phyloP scores from a whole-genome alignment of 2,888 invertebrate genomes.

The Phasia obesa region DNA sequence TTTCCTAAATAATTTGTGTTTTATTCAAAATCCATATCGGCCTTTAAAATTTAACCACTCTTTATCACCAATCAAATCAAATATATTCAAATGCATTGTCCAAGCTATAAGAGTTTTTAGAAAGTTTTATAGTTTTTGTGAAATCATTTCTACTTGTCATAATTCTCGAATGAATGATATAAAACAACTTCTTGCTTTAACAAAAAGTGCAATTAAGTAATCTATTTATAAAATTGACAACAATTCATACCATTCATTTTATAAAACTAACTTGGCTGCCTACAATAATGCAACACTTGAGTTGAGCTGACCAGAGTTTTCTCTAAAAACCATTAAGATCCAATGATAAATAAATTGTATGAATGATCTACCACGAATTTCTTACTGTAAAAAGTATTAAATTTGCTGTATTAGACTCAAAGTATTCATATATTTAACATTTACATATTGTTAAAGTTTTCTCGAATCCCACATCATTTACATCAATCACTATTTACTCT shows the following conservation, averaged over 20 bases:
- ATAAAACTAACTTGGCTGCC: conserved; percentile 27
- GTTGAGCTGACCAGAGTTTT: conserved; percentile 34
- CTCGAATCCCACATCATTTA: conserved; percentile 1
- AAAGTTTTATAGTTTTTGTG: no score
- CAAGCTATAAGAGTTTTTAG: no score
- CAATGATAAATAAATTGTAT: background rate
- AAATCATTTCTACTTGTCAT: conserved; percentile 48
- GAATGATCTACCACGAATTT: no score
- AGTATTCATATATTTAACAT: background rate
- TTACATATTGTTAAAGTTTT: background rate
- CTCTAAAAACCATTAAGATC: conserved; percentile 4
- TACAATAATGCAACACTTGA: conserved; percentile 18
- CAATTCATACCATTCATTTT: conserved; percentile 4
- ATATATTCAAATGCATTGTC: no score
- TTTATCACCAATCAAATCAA: no score
- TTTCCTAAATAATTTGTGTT: no score
- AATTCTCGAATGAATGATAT: conserved; percentile 39
- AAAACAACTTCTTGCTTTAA: conserved; percentile 38
- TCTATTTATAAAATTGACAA: conserved; percentile 30
- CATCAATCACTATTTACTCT: conserved; percentile 21
- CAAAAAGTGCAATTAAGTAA: conserved; percentile 39
- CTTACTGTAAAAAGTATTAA: no score
- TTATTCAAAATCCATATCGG: no score
- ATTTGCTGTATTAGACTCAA: background rate
- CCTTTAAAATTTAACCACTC: no score